Conservation (phyloP, 2,888 invertebrate species). For the Nemotelus pantherinus region DNA sequence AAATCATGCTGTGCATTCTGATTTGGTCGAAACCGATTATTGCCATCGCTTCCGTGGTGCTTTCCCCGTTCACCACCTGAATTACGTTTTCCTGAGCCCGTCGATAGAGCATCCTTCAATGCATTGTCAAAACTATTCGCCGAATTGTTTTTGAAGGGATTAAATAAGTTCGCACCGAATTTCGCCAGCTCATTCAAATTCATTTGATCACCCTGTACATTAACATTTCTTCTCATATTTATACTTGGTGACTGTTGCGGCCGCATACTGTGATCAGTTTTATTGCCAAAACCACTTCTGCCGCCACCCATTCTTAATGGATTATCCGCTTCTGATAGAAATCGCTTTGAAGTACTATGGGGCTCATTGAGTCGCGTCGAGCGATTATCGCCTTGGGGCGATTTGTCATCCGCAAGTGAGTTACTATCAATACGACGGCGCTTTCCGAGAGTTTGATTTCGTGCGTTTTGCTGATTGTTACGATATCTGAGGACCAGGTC, state of each 20-base stretch:
- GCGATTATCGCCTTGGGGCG: background rate
- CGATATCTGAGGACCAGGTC: constrained; percentile 66
- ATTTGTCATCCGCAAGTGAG: background rate
- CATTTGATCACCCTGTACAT: background rate
- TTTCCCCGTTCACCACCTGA: too few relatives aligned
- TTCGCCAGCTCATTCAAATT: constrained; percentile 13
- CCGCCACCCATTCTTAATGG: background rate
- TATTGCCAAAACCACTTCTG: background rate
- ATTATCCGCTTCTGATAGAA: background rate
- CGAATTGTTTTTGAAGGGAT: background rate
- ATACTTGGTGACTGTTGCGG: background rate
- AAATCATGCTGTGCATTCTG: background rate
- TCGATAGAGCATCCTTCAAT: background rate
- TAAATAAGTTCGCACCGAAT: constrained; percentile 9
- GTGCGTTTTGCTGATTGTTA: background rate
- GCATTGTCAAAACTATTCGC: constrained; percentile 2
- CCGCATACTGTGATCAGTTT: constrained; percentile 21
- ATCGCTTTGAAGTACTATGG: background rate
- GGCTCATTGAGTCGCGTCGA: background rate
- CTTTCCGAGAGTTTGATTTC: constrained; percentile 65
- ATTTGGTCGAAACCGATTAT: background rate
- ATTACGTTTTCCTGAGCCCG: too few relatives aligned
- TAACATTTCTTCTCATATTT: background rate
- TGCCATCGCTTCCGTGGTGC: too few relatives aligned
- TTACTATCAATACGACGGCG: constrained; percentile 21